Percentiles rank a stretch among this genome's conserved stretches.
Evolutionary conservation across 2,113 vertebrate genomes (phyloP).

Genomic region (Emydocephalus ijimae): DNA sequence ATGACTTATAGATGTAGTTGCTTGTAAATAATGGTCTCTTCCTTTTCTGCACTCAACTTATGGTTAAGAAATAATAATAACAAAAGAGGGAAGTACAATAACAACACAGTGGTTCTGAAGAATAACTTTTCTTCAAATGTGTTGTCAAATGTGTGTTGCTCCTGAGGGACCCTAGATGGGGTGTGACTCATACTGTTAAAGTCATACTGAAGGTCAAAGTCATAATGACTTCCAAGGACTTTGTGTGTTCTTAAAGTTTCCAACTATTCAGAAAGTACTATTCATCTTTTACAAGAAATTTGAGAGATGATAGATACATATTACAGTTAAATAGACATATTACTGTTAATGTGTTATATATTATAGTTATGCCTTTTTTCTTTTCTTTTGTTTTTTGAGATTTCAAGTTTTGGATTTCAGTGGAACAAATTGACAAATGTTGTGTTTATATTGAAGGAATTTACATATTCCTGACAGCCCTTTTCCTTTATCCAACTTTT

Average conservation of each 20-base stretch:
- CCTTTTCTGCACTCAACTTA: not conserved
- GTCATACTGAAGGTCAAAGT: fast-evolving
- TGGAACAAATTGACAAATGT: too few species aligned
- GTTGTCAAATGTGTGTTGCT: not conserved
- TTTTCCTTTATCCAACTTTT: not conserved
- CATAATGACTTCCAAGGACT: not conserved
- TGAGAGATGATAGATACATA: not conserved
- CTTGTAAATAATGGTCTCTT: constrained; percentile 38
- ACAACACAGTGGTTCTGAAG: not conserved
- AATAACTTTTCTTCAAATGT: not conserved
- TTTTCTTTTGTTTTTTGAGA: not conserved
- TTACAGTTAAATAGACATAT: not conserved
- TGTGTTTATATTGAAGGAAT: not conserved
- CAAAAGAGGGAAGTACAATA: not conserved
- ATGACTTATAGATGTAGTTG: constrained; percentile 32
- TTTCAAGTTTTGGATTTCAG: not conserved
- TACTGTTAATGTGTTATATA: not conserved
- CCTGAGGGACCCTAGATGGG: not conserved
- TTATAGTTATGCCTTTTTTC: not conserved
- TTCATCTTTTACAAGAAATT: not conserved
- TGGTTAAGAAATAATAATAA: constrained; percentile 14
- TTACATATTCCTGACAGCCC: not conserved
- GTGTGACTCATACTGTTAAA: not conserved
- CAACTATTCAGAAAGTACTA: not conserved
- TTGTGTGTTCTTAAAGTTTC: not conserved